Evolutionary conservation across 2,797 vertebrate genomes (phyloP).

Genomic region (Lithobates sylvaticus): DNA sequence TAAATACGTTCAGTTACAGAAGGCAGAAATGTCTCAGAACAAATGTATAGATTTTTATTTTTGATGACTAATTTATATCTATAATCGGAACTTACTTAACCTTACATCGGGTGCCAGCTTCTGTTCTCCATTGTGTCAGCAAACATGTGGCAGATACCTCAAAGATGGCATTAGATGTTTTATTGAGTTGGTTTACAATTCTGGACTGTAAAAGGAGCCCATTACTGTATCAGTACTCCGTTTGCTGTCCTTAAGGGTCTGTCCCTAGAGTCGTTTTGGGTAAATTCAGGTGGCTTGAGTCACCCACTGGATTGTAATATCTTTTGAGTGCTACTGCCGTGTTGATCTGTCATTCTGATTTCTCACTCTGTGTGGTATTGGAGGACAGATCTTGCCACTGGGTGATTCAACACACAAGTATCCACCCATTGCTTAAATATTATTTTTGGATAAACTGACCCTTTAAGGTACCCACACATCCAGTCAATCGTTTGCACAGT

Average conservation of each 20-base stretch:
- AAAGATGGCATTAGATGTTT: conserved; percentile 73
- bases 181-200: conserved; percentile 31
- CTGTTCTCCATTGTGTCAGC: conserved; percentile 96
- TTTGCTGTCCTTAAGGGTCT: conserved; percentile 22
- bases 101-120: conserved; percentile 87
- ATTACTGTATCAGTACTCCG: conserved; percentile 29
- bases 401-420: neutral
- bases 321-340: neutral
- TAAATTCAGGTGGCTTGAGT: neutral
- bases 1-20: conserved; percentile 75
- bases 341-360: neutral
- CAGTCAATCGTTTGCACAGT: neutral
- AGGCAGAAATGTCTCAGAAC: conserved; percentile 82
- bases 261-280: neutral
- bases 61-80: conserved; percentile 78
- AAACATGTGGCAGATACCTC: conserved; percentile 96
- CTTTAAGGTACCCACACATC: neutral
- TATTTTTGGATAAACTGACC: neutral
- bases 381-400: neutral
- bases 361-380: neutral
- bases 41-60: conserved; percentile 84
- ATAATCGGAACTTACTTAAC: conserved; percentile 79
- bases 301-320: neutral
- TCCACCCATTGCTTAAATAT: neutral
- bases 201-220: conserved; percentile 47